Evolutionary conservation across 2,113 vertebrate genomes (phyloP), one percentile per base, ranked within the genome.

Genomic region (Zootoca vivipara): DNA sequence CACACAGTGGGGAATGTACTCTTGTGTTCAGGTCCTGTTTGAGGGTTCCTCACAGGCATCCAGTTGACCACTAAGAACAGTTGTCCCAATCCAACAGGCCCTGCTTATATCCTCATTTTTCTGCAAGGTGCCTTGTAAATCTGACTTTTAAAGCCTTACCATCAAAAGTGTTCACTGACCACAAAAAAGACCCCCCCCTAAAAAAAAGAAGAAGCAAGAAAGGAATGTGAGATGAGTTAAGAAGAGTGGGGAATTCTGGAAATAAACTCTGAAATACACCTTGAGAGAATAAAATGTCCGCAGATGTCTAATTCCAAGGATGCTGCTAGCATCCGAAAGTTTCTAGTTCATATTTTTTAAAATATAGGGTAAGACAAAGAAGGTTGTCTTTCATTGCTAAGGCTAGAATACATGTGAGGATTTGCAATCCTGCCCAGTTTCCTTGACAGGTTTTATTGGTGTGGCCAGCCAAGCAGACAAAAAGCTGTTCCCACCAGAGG

Each of bases 391-490:
- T 22, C 28, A 16, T 77, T 62, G 83, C 86, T 88, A 88, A 40
- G 7, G n/a, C 4, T 26, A 33, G 79, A 92, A 84, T 91, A 88
- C 15, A 28, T 87, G 64, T 20, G 80, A 93, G 22, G 40, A 7
- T 83, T 84, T 85, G 87, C 64, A 85, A 82, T 70, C 86, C 77
- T 85, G 62, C 3, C 78, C 62, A 78, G 1, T 79, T 89, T 85
- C 85, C 65, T 90, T 65, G 74, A 87, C 26, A 91, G 72, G 2
- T 67, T 93, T 93, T 85, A 86, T 67, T 86, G 74, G 58, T 78
- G 24, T 80, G 30, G 80, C 65, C 58, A 94, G 70, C 40, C 35
- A 90, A 82, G 33, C 87, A 89, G 79, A 92, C n/a, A 93, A 87
- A 91, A 69, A 35, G 33, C 46, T 83, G 78, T 35, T 70, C 4